Evolutionary conservation across 2,113 vertebrate species (phyloP).

Genomic region (Cnemophilus loriae): DNA sequence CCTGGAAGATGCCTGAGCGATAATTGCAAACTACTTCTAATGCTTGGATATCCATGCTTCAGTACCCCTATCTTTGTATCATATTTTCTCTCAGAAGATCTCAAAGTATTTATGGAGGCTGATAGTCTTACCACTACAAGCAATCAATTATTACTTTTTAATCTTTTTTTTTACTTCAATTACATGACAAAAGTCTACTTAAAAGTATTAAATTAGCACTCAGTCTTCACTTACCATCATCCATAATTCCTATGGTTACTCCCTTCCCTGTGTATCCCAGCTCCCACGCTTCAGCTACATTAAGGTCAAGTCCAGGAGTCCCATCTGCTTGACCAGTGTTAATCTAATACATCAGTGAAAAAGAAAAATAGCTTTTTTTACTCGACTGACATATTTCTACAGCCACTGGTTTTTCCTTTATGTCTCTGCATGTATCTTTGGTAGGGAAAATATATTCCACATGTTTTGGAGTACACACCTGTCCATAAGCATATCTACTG

Average conservation of each 20-base stretch:
- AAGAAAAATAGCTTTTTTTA: constrained; percentile 46
- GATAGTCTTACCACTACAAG: neutral
- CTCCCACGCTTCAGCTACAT: constrained; percentile 97
- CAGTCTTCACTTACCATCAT: constrained; percentile 84
- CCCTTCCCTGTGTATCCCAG: constrained; percentile 95
- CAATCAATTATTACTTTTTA: neutral
- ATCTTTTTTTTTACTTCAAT: neutral
- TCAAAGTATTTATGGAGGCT: neutral
- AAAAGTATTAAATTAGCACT: neutral
- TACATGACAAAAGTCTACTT: neutral
- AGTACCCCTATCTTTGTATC: neutral
- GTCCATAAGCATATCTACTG: neutral
- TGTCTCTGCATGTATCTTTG: neutral
- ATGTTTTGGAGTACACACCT: neutral
- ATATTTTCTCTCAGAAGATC: neutral
- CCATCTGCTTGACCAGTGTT: constrained; percentile 99
- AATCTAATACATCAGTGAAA: constrained; percentile 81
- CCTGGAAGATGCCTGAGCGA: neutral
- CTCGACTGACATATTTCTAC: neutral
- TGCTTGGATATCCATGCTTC: neutral
- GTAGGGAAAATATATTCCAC: neutral
- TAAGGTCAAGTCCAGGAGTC: constrained; percentile 95
- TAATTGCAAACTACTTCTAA: neutral
- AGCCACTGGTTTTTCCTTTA: neutral
- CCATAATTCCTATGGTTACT: constrained; percentile 98